Conservation (phyloP, 92 coral and sea anemone genomes). For the Muricea muricata region DNA sequence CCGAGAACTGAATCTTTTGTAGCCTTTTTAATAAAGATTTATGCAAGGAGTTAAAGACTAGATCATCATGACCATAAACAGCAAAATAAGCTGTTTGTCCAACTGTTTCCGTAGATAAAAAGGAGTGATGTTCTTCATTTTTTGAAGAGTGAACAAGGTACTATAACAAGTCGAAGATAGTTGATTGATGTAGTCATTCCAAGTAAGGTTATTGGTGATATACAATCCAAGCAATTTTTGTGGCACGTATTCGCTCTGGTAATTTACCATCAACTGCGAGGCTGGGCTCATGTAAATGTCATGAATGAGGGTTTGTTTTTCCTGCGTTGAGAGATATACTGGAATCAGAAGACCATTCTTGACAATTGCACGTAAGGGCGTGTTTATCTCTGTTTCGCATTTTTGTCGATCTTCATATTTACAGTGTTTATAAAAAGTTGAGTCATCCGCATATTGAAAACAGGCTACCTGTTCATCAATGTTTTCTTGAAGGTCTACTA, state of each 20-base stretch:
- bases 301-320: conserved; percentile 4
- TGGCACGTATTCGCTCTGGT: not conserved
- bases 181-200: conserved; percentile 50
- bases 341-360: not conserved
- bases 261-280: conserved; percentile 1
- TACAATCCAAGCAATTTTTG: conserved; percentile 14
- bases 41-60: conserved; percentile 42
- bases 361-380: not conserved
- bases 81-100: conserved; percentile 13
- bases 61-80: conserved; percentile 38
- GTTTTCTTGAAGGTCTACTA: conserved; percentile 13
- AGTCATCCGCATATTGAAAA: conserved; percentile 25
- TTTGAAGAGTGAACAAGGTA: conserved; percentile 36
- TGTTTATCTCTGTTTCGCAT: conserved; percentile 1
- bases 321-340: not conserved
- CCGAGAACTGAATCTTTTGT: conserved; percentile 54
- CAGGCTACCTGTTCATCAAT: conserved; percentile 12
- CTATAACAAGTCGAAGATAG: conserved; percentile 52
- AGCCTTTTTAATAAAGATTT: conserved; percentile 34
- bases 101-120: conserved; percentile 30
- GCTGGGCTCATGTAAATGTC: conserved; percentile 6
- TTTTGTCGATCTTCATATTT: not conserved
- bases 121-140: conserved; percentile 58
- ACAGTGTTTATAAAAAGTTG: conserved; percentile 16
- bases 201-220: conserved; percentile 13